A percentile compares a stretch with the other conserved stretches of the same genome.
phyloP scores from a whole-genome alignment of 2,113 vertebrate species.

The Tyto alba region DNA sequence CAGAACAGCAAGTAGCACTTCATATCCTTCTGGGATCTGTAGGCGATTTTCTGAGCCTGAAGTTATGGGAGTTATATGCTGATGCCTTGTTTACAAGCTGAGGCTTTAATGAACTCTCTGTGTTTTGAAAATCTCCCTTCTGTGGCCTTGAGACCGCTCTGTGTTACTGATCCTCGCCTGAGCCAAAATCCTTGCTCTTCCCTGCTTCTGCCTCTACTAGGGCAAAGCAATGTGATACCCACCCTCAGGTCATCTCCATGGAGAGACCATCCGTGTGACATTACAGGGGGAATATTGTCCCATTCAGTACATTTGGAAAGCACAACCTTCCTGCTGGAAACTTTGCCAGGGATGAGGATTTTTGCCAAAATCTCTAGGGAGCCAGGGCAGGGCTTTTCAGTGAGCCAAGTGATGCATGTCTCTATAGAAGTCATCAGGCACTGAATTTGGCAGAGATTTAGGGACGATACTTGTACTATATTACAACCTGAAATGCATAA shows the following conservation, averaged over 20 bases:
- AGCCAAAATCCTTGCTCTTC: not conserved
- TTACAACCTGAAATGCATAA: not conserved
- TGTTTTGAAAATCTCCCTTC: not conserved
- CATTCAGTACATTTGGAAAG: not conserved
- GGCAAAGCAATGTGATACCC: not conserved
- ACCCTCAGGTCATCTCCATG: not conserved
- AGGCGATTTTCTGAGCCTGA: not conserved
- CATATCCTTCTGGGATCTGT: not conserved
- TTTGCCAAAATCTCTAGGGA: not conserved
- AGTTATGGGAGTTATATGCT: not conserved
- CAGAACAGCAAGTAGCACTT: not conserved
- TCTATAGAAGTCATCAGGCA: not conserved
- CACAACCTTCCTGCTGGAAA: not conserved
- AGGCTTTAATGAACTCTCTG: not conserved
- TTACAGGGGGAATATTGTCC: no score
- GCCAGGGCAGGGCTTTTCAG: not conserved
- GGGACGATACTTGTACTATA: not conserved
- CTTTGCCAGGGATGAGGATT: not conserved
- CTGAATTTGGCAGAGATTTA: not conserved
- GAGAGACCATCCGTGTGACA: accelerated
- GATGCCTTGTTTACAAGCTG: not conserved
- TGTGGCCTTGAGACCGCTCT: not conserved
- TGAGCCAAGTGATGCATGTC: not conserved
- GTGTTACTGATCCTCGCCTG: not conserved
- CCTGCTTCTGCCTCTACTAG: not conserved